Evolutionary conservation across 2,113 vertebrate genomes (phyloP), one percentile per base, ranked within the genome.

Genomic region (Dunckerocampus dactyliophorus): DNA sequence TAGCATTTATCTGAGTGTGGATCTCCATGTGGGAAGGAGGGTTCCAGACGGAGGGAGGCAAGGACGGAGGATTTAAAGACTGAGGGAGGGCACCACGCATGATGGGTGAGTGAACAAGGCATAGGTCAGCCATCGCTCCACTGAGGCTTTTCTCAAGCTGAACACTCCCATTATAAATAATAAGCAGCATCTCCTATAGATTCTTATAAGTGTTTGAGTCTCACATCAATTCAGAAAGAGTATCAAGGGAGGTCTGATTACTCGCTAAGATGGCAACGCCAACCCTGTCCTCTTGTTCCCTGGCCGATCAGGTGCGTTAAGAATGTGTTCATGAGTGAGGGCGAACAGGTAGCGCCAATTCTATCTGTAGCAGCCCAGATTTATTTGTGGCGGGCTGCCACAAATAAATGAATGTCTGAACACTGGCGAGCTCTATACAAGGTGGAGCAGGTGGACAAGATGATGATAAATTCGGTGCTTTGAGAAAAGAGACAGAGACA

Each of bases 1-100:
- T 64, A n/a, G 68, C 62, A 74, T 86, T 85, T 81, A 85, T 85
- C 84, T 82, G 71, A 59, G 74, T 76, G n/a, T 65, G 69, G 69
- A 82, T 84, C 78, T 72, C 24, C 48, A 60, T 65, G 57, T 69
- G 79, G 66, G 75, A 74, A 60, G 62, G 63, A 47, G 59, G 46
- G 56, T 67, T 34, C 15, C 62, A 31, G 67, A 64, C 31, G 57
- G 55, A 72, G 63, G 20, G 55, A 59, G 63, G 34, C 6, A 46
- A 16, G 21, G 60, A 67, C 24, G 45, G 64, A 75, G 72, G 74
- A 68, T 72, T 47, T 72, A 56, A 48, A 47, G 72, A 75, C 60
- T 69, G 39, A 60, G 72, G 76, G 55, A 69, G 73, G 73, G 48
- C 47, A 47, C 19, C 49, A 17, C 8, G 65, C 56, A 64, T 57